Conservation (phyloP, 2,797 vertebrate species). For the Eutrigla gurnardus region DNA sequence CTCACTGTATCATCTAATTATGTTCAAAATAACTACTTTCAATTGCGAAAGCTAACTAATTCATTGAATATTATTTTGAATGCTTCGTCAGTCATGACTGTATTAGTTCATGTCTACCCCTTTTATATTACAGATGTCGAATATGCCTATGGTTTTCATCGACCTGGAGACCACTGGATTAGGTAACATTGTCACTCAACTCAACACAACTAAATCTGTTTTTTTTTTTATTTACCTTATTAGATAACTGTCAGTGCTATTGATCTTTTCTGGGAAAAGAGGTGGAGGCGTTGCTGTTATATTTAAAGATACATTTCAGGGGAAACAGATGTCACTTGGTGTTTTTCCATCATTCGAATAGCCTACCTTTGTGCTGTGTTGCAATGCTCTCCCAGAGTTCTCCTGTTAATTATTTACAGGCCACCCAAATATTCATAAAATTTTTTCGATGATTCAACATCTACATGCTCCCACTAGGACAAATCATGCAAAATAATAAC, state of each 20-base stretch:
- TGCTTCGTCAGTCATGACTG: background rate
- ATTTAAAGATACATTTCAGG: too few species aligned
- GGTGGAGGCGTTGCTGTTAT: too few species aligned
- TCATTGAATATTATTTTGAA: background rate
- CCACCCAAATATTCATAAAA: too few species aligned
- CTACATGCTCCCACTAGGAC: too few species aligned
- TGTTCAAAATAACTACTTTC: background rate
- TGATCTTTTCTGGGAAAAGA: too few species aligned
- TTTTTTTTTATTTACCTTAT: background rate
- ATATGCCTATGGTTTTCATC: conserved; percentile 79
- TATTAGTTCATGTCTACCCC: background rate
- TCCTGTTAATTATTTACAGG: too few species aligned
- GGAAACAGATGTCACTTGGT: too few species aligned
- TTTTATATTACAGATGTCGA: background rate
- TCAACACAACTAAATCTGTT: background rate
- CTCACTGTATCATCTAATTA: background rate
- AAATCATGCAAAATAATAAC: too few species aligned
- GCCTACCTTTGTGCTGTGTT: too few species aligned
- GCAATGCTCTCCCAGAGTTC: too few species aligned
- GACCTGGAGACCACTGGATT: conserved; percentile 85
- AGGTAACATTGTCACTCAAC: conserved; percentile 45
- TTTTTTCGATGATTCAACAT: too few species aligned
- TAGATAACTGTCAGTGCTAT: background rate
- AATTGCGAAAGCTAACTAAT: background rate
- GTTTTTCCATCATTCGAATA: too few species aligned